Evolutionary conservation across 2,888 invertebrate genomes (phyloP).

Genomic region (Lepidochitona cinerea): DNA sequence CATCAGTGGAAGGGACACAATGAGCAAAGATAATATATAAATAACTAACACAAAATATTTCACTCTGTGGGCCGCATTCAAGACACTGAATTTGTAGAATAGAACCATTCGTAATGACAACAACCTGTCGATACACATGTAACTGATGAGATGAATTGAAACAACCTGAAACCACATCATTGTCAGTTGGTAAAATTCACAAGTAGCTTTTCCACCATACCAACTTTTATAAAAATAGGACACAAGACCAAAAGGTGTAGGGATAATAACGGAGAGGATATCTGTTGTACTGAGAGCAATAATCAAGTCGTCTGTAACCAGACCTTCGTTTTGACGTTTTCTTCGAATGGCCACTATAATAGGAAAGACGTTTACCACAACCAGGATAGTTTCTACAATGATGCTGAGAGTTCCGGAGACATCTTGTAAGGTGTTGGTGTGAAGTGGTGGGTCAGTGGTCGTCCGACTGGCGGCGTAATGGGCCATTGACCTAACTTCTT

Average conservation of each 20-base stretch:
- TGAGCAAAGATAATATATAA: constrained; percentile 35
- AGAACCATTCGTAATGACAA: constrained; percentile 22
- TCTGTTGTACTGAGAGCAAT: constrained; percentile 48
- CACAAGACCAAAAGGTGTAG: constrained; percentile 48
- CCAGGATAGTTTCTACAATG: constrained; percentile 41
- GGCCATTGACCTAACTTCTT: background rate
- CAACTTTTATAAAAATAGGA: constrained; percentile 50
- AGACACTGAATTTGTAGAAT: constrained; percentile 13
- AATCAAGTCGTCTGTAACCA: constrained; percentile 48
- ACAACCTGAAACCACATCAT: constrained; percentile 47
- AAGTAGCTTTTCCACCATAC: constrained; percentile 51
- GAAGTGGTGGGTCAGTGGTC: background rate
- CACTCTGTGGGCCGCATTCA: constrained; percentile 21
- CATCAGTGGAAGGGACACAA: constrained; percentile 45
- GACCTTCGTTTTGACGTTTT: constrained; percentile 38
- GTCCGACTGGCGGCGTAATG: background rate
- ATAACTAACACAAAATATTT: constrained; percentile 34
- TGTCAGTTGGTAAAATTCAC: constrained; percentile 53
- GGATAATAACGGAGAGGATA: constrained; percentile 51
- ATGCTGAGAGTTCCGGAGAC: constrained; percentile 47
- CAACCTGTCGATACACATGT: constrained; percentile 46
- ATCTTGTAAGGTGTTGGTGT: constrained; percentile 16
- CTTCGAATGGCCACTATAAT: constrained; percentile 38
- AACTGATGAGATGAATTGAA: constrained; percentile 44
- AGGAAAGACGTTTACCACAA: constrained; percentile 52